Percentiles rank a stretch among this genome's conserved stretches.
Conservation (phyloP, 2,888 invertebrate species). For the Lamproptera curius region DNA sequence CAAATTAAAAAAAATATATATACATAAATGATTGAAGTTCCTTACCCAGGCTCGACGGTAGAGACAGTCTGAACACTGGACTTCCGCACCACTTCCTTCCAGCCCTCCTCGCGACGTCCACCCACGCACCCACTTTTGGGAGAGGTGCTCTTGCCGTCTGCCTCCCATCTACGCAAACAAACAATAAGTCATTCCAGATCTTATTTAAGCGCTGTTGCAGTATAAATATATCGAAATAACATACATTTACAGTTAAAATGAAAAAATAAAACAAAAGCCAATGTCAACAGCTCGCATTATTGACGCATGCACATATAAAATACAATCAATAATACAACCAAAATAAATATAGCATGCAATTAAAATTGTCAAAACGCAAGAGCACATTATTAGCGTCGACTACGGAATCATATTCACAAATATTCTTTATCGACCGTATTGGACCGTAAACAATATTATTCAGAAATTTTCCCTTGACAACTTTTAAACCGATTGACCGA, state of each 20-base stretch:
- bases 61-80: constrained; percentile 81
- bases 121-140: constrained; percentile 79
- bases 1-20: too few relatives aligned
- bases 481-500: too few relatives aligned
- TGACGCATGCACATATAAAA: constrained; percentile 16
- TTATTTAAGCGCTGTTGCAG: neutral
- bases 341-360: constrained; percentile 24
- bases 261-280: constrained; percentile 17
- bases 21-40: neutral
- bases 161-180: constrained; percentile 56
- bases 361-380: neutral
- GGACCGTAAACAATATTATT: too few relatives aligned
- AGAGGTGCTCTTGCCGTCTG: constrained; percentile 76
- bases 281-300: constrained; percentile 21
- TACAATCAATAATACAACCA: constrained; percentile 1
- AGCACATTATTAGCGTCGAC: too few relatives aligned
- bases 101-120: constrained; percentile 92
- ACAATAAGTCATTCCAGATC: neutral
- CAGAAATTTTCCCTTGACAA: too few relatives aligned
- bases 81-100: constrained; percentile 97
- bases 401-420: too few relatives aligned
- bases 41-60: constrained; percentile 68
- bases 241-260: neutral
- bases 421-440: too few relatives aligned
- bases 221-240: too few relatives aligned